Conservation (phyloP, 1,140 invertebrate genomes). For the Agrypnia vestita region DNA sequence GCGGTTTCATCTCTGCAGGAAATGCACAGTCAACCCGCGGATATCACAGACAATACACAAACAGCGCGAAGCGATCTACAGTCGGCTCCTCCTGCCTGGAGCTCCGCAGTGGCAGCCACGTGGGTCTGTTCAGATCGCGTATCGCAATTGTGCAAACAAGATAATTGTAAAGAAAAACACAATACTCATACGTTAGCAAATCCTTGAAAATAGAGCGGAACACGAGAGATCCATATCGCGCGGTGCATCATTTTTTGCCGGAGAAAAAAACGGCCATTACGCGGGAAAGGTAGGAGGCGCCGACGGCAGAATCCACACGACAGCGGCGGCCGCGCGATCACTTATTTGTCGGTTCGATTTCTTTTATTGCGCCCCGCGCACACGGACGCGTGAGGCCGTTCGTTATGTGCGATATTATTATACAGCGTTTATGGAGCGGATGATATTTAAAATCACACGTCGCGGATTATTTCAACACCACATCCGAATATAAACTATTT, state of each 20-base stretch:
- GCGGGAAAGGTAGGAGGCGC: neutral
- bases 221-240: constrained; percentile 51
- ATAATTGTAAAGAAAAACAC: constrained; percentile 35
- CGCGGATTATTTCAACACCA: neutral
- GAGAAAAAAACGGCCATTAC: constrained; percentile 27
- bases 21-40: too few species aligned
- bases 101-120: too few species aligned
- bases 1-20: too few species aligned
- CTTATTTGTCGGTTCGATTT: constrained; percentile 13
- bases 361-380: constrained; percentile 18
- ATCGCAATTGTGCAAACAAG: constrained; percentile 36
- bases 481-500: constrained; percentile 12
- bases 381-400: constrained; percentile 19
- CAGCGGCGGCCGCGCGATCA: neutral
- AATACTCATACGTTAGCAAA: constrained; percentile 29
- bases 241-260: constrained; percentile 35
- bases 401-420: constrained; percentile 9
- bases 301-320: neutral
- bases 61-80: too few species aligned
- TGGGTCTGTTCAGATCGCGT: neutral
- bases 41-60: too few species aligned
- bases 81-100: too few species aligned
- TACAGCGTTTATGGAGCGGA: constrained; percentile 7
- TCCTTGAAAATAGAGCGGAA: constrained; percentile 59
- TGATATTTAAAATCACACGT: neutral